A percentile compares a stretch with the other conserved stretches of the same genome.
Evolutionary conservation across 1,140 invertebrate species (phyloP).

Genomic region (Prorops nasuta): DNA sequence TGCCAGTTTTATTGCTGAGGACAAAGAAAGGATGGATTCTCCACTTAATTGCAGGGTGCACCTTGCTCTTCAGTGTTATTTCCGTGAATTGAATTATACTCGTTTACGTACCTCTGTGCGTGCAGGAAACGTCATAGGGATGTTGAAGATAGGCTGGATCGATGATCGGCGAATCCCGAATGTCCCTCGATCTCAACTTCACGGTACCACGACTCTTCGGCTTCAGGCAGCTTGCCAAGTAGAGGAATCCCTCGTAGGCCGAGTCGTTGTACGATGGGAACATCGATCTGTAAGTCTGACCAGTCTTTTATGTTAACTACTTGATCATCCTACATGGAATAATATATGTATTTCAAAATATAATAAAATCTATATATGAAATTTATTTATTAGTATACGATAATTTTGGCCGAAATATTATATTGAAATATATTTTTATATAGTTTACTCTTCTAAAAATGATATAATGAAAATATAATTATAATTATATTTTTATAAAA

Average conservation of each 20-base stretch:
- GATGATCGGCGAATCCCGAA: slow-evolving; percentile 66
- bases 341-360: too few species aligned
- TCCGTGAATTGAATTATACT: too few species aligned
- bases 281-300: slow-evolving; percentile 62
- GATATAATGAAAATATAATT: too few species aligned
- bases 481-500: too few species aligned
- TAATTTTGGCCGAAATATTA: too few species aligned
- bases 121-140: slow-evolving; percentile 62
- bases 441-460: too few species aligned
- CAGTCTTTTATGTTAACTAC: too few species aligned
- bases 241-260: slow-evolving; percentile 67
- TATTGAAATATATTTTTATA: too few species aligned
- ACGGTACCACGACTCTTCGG: slow-evolving; percentile 68
- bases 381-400: too few species aligned
- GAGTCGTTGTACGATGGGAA: slow-evolving; percentile 66
- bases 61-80: too few species aligned
- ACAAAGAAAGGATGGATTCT: slow-evolving; percentile 1
- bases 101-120: slow-evolving; percentile 57
- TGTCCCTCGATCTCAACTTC: slow-evolving; percentile 57
- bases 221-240: slow-evolving; percentile 65
- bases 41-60: too few species aligned
- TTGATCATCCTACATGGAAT: too few species aligned
- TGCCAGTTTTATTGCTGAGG: slow-evolving; percentile 61
- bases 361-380: neutral
- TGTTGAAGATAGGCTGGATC: slow-evolving; percentile 73